A percentile compares a stretch with the other conserved stretches of the same genome.
Conservation (phyloP, 2,113 vertebrate genomes). For the Carassius gibelio region DNA sequence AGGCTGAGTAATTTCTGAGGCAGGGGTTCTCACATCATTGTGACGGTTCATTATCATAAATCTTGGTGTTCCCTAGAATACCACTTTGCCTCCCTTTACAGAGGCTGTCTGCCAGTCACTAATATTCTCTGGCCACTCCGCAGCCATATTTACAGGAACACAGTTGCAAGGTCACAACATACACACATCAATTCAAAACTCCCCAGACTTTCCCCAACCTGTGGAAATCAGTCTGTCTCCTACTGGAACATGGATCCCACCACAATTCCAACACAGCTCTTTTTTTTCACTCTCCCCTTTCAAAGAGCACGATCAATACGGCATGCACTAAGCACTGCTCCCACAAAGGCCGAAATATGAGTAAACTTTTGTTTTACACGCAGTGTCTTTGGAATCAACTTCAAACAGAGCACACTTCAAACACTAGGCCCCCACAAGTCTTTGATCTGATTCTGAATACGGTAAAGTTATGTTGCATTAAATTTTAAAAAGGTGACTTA, state of each 20-base stretch:
- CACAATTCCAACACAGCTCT: slow-evolving; percentile 65
- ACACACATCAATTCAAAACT: slow-evolving; percentile 43
- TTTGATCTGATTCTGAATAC: slow-evolving; percentile 81
- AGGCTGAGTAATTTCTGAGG: slow-evolving; percentile 67
- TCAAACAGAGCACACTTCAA: slow-evolving; percentile 83
- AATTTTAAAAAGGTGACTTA: slow-evolving; percentile 77
- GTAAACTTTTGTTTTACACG: slow-evolving; percentile 85
- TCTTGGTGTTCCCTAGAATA: slow-evolving; percentile 63
- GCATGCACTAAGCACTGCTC: slow-evolving; percentile 65
- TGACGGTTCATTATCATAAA: slow-evolving; percentile 73
- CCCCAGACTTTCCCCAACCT: slow-evolving; percentile 27
- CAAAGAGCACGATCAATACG: slow-evolving; percentile 70
- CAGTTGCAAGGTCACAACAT: slow-evolving; percentile 40
- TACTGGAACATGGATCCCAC: neutral
- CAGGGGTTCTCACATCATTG: slow-evolving; percentile 63
- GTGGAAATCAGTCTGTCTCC: slow-evolving; percentile 25
- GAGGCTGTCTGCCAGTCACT: slow-evolving; percentile 69
- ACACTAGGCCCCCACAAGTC: slow-evolving; percentile 69
- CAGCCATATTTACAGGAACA: slow-evolving; percentile 45
- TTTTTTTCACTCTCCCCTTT: slow-evolving; percentile 57
- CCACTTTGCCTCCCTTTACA: slow-evolving; percentile 59
- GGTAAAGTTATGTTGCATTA: slow-evolving; percentile 81
- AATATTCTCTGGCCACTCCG: slow-evolving; percentile 60
- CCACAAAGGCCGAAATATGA: slow-evolving; percentile 76
- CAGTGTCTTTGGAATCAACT: slow-evolving; percentile 78